Percentiles rank a stretch among this genome's conserved stretches.
Conservation (phyloP, 2,797 vertebrate genomes). For the Pangasius sanitwongsei region DNA sequence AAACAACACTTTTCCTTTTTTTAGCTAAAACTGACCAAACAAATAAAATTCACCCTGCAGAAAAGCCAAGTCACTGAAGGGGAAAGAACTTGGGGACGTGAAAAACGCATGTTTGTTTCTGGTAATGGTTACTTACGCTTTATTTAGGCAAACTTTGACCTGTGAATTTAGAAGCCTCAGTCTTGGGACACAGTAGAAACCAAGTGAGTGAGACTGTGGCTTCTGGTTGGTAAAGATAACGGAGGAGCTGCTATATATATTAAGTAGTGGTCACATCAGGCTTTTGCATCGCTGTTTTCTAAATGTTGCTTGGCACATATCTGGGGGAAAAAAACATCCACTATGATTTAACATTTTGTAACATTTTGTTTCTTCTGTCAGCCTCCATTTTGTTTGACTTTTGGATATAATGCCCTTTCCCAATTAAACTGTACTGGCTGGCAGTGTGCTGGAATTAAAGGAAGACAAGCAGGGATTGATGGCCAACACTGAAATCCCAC, state of each 20-base stretch:
- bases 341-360: neutral
- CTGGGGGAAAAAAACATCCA: neutral
- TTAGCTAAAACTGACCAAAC: neutral
- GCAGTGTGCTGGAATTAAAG: conserved; percentile 15
- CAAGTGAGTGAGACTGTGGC: neutral
- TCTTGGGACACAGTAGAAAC: neutral
- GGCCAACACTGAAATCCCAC: conserved; percentile 31
- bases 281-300: neutral
- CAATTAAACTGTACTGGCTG: neutral
- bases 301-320: neutral
- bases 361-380: neutral
- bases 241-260: neutral
- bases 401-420: neutral
- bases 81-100: neutral
- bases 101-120: neutral
- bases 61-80: neutral
- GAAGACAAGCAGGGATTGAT: conserved; percentile 10
- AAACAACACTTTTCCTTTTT: neutral
- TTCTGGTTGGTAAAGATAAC: neutral
- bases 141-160: neutral
- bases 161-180: neutral
- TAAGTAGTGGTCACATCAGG: neutral
- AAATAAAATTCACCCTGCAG: neutral
- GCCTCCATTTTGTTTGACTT: neutral
- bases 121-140: neutral